phyloP scores from a whole-genome alignment of 92 coral and sea anemone genomes.

The Porites lobata region DNA sequence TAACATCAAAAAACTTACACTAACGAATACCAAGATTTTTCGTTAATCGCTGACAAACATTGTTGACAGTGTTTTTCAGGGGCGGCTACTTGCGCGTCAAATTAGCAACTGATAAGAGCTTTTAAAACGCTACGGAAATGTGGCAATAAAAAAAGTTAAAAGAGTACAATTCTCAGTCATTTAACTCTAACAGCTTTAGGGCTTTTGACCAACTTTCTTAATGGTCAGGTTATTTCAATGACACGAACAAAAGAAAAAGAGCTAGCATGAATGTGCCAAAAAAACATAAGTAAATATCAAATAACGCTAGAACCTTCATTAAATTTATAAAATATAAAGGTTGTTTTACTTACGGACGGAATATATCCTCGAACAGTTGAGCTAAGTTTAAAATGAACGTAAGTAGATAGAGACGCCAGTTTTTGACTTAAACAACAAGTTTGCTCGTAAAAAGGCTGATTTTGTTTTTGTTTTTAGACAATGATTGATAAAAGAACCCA shows the following conservation, averaged over 20 bases:
- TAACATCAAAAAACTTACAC: background rate
- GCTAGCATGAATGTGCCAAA: background rate
- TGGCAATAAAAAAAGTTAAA: conserved; percentile 10
- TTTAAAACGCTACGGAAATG: conserved; percentile 9
- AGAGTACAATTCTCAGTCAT: background rate
- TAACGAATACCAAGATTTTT: background rate
- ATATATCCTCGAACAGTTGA: background rate
- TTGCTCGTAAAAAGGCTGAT: background rate
- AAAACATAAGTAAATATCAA: background rate
- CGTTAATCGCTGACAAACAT: conserved; percentile 6
- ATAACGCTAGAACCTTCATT: background rate
- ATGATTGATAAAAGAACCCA: conserved; percentile 14
- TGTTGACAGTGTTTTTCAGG: background rate
- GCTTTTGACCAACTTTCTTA: background rate
- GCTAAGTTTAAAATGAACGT: background rate
- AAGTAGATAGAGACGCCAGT: background rate
- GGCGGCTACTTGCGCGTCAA: conserved; percentile 16
- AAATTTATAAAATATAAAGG: background rate
- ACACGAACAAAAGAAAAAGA: background rate
- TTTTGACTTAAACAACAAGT: conserved; percentile 12
- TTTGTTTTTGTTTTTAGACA: conserved; percentile 7
- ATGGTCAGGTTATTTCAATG: conserved; percentile 5
- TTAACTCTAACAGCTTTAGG: background rate
- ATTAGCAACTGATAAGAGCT: conserved; percentile 12
- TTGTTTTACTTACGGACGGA: conserved; percentile 7